Base-by-base conservation (phyloP, 2,113 vertebrate genomes). In the Callaeas wilsoni region DNA sequence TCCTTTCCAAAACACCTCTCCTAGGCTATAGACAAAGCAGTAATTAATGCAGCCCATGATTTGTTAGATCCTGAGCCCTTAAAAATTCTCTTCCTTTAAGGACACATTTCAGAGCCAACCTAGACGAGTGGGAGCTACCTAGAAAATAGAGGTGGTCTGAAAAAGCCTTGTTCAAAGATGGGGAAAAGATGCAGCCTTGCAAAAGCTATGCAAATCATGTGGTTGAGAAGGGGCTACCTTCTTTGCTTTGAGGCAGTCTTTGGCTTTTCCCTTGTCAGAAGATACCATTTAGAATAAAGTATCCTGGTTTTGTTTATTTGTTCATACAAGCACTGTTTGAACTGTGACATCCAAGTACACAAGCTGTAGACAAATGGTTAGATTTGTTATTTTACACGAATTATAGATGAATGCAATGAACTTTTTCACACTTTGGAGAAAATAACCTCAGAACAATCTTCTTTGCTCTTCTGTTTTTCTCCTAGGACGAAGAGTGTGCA, bases 401-500 rank as follows among this genome's bases (percentile, higher is more conserved):
- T 7, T 30, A 15, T 32, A 17, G 30, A 50, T 47, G 35, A 70
- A 68, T 47, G 26, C 42, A 86, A 37, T 63, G 30, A 69, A 77
- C 32, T 49, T 53, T 81, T 52, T 68, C 25, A 64, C 21, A 56
- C 18, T 60, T 42, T 13, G 35, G 33, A 84, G 15, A 42, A 84
- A 77, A 86, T 55, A 84, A 56, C 9, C 52, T 47, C 18, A 20
- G 10, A 8, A 15, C 9, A 83, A 78, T 82, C 22, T 90, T 56
- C 27, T 85, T 63, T 81, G 25, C 39, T 90, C 21, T 78, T 95
- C 33, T 95, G 20, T 96, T 96, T 94, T 75, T 64, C 26, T 32
- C 20, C 52, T 80, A 96, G 96, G 77, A 70, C 82, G 90, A 96
- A 96, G 96, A 97, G 27, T 16, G 25, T 70, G 37, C 75, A 78